A percentile compares a stretch with the other conserved stretches of the same genome.
Evolutionary conservation across 2,888 invertebrate genomes (phyloP).

Genomic region (Epistrophe grossulariae): DNA sequence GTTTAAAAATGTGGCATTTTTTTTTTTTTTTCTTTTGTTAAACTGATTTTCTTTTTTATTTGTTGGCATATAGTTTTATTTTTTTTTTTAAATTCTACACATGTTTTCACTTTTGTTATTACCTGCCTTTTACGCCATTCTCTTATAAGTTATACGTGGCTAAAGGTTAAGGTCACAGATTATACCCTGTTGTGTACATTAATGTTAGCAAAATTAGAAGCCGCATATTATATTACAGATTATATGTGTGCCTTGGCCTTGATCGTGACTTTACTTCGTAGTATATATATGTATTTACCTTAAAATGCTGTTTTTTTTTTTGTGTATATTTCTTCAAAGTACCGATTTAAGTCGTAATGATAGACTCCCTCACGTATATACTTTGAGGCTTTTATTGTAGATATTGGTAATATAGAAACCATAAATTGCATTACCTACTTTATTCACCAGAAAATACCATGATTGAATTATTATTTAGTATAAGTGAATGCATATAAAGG

Average conservation of each 20-base stretch:
- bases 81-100: constrained; percentile 18
- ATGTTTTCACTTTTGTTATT: constrained; percentile 17
- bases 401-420: neutral
- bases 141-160: constrained; percentile 7
- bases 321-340: neutral
- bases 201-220: constrained; percentile 16
- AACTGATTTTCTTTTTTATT: neutral
- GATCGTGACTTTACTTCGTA: neutral
- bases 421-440: neutral
- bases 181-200: neutral
- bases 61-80: neutral
- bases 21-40: neutral
- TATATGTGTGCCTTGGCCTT: constrained; percentile 12
- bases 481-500: no score
- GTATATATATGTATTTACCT: neutral
- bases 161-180: constrained; percentile 10
- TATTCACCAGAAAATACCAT: neutral
- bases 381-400: constrained; percentile 2
- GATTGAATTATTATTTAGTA: neutral
- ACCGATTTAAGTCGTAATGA: constrained; percentile 13
- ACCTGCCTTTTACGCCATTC: constrained; percentile 3
- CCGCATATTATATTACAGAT: constrained; percentile 10
- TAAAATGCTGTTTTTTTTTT: neutral
- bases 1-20: neutral
- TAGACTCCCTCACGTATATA: neutral